These are phyloP conservation scores for Ceyx margarethae DNA, from an alignment of 2,113 vertebrate genomes.

Conservation along the genomic window DNA sequence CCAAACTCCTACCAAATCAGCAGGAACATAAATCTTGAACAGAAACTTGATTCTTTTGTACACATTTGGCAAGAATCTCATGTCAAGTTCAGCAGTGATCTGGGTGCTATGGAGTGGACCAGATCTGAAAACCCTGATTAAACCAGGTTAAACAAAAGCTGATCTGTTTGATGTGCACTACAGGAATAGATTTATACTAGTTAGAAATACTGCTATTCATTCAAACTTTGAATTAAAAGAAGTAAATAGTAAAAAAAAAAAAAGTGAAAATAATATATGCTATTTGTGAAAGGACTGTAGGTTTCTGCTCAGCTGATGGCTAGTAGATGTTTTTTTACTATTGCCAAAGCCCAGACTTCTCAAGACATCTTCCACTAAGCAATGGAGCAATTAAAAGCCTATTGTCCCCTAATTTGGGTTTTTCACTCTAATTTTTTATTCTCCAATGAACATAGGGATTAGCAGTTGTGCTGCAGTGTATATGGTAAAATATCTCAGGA, in stretches of 20 bases:
- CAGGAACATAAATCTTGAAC: background rate
- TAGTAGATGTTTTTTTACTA: background rate
- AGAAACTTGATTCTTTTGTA: slow-evolving; percentile 7
- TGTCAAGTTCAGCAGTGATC: background rate
- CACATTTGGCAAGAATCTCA: background rate
- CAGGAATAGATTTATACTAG: background rate
- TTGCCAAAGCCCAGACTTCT: background rate
- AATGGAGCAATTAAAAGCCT: background rate
- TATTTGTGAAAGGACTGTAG: background rate
- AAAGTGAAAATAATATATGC: background rate
- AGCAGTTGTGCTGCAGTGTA: background rate
- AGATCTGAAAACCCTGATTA: background rate
- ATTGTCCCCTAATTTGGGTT: background rate
- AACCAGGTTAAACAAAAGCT: background rate
- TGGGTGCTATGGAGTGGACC: background rate
- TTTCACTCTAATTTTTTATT: background rate
- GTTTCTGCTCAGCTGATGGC: background rate
- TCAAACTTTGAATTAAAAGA: background rate
- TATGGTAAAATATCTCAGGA: background rate
- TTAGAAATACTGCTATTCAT: background rate
- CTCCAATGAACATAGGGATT: background rate
- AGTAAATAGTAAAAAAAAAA: background rate
- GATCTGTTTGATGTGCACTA: background rate
- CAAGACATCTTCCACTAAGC: background rate
- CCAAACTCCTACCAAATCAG: background rate